Percentiles rank a stretch among this genome's conserved stretches.
These are phyloP conservation scores for Leptocoma aspasia DNA, from an alignment of 2,113 vertebrate species.

Conservation along the genomic window DNA sequence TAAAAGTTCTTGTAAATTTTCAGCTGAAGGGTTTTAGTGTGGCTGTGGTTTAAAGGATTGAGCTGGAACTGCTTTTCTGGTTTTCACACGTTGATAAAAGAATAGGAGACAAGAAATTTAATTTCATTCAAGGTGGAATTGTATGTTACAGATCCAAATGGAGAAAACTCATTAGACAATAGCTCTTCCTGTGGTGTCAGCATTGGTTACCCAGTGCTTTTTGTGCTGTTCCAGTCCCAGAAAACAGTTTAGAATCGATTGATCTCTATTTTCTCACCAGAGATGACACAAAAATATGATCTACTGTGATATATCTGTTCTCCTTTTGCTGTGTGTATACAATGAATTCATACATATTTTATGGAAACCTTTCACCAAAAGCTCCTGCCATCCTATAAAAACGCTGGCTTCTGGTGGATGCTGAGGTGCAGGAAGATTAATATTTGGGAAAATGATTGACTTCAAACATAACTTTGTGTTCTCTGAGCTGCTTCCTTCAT, in stretches of 20 bases:
- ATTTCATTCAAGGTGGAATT: neutral
- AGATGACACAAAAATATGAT: slow-evolving; percentile 27
- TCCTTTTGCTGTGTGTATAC: neutral
- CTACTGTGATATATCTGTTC: slow-evolving; percentile 3
- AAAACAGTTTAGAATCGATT: neutral
- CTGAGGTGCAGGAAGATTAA: neutral
- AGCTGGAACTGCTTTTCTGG: neutral
- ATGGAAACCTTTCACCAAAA: slow-evolving; percentile 15
- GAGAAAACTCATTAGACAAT: neutral
- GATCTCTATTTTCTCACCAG: slow-evolving; percentile 23
- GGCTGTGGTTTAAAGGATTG: neutral
- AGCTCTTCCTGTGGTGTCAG: slow-evolving; percentile 6
- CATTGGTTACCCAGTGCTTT: neutral
- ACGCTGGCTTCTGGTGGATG: neutral
- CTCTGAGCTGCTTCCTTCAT: neutral
- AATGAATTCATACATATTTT: slow-evolving; percentile 47
- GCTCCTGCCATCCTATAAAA: slow-evolving; percentile 11
- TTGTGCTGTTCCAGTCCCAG: neutral
- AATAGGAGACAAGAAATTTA: neutral
- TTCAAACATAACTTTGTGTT: neutral
- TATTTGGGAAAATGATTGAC: neutral
- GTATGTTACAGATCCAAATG: neutral
- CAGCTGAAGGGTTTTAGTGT: neutral
- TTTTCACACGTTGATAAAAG: neutral
- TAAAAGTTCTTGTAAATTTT: neutral